Percentiles rank a stretch among this genome's conserved stretches.
Evolutionary conservation across 2,797 vertebrate genomes (phyloP).

Genomic region (Salarias fasciatus): DNA sequence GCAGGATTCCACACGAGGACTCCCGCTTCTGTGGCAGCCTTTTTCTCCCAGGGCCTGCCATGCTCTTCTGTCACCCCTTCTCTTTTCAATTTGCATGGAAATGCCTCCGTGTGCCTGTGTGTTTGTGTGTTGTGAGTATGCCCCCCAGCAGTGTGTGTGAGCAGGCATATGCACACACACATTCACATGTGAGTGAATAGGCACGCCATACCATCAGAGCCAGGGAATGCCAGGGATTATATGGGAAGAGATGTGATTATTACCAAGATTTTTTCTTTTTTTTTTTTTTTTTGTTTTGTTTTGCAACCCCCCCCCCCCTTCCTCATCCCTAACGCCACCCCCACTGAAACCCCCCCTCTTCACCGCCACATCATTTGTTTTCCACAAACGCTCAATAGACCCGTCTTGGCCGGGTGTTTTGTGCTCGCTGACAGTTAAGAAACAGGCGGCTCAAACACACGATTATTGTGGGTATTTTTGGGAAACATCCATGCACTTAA

Average conservation of each 20-base stretch:
- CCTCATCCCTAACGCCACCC: background rate
- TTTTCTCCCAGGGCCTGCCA: slow-evolving; percentile 77
- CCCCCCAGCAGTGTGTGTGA: slow-evolving; percentile 73
- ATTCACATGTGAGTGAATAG: slow-evolving; percentile 66
- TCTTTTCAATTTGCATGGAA: slow-evolving; percentile 85
- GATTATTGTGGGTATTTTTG: slow-evolving; percentile 79
- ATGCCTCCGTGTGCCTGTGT: slow-evolving; percentile 73
- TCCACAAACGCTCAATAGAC: slow-evolving; percentile 75
- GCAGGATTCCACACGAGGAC: slow-evolving; percentile 85
- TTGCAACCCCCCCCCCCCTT: background rate
- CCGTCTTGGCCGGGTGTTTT: slow-evolving; percentile 68
- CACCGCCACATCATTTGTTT: slow-evolving; percentile 67
- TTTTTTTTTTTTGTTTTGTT: slow-evolving; percentile 43
- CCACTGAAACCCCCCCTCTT: slow-evolving; percentile 1
- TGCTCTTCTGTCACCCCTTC: slow-evolving; percentile 79
- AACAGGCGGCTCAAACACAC: slow-evolving; percentile 68
- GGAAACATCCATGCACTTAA: slow-evolving; percentile 78
- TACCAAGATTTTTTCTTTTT: slow-evolving; percentile 74
- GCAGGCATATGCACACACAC: slow-evolving; percentile 50
- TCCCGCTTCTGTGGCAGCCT: slow-evolving; percentile 77
- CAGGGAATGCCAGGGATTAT: slow-evolving; percentile 84
- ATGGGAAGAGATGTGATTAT: slow-evolving; percentile 83
- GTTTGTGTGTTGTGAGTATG: slow-evolving; percentile 68
- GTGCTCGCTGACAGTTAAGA: slow-evolving; percentile 76
- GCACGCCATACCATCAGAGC: slow-evolving; percentile 77